Percentiles rank a stretch among this genome's conserved stretches.
Conservation (phyloP, 2,888 invertebrate genomes). For the Temnothorax ravouxi region DNA sequence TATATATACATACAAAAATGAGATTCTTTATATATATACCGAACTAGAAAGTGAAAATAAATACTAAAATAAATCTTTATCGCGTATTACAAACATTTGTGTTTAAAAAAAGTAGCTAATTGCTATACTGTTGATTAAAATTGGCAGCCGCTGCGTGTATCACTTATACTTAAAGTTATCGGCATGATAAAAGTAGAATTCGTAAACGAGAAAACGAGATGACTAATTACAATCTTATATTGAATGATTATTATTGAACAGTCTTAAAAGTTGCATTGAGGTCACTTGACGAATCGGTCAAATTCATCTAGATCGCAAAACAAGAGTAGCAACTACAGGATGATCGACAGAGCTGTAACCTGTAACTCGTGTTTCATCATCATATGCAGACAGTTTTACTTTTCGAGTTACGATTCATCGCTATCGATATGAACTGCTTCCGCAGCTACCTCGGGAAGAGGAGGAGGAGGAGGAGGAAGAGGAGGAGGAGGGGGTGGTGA, state of each 20-base stretch:
- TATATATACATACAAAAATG: too few relatives aligned
- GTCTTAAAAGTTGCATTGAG: constrained; percentile 48
- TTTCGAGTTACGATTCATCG: constrained; percentile 72
- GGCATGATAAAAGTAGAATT: constrained; percentile 8
- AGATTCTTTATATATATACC: not conserved
- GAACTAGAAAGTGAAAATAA: not conserved
- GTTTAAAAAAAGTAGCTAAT: not conserved
- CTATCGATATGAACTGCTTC: constrained; percentile 82
- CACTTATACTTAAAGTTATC: constrained; percentile 9
- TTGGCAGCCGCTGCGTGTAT: not conserved
- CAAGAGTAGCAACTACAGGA: constrained; percentile 16
- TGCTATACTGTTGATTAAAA: constrained; percentile 13
- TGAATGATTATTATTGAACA: constrained; percentile 37
- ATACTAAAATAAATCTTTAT: not conserved
- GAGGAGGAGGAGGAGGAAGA: constrained; percentile 68
- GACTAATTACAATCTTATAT: constrained; percentile 26
- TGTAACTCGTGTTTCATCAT: constrained; percentile 10
- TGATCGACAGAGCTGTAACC: constrained; percentile 14
- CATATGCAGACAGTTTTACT: not conserved
- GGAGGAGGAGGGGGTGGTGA: constrained; percentile 44
- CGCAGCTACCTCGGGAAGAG: constrained; percentile 78
- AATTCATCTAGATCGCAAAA: constrained; percentile 30
- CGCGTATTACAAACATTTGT: not conserved
- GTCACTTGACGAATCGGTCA: constrained; percentile 30
- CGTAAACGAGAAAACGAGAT: constrained; percentile 23